Evolutionary conservation across 2,113 vertebrate genomes (phyloP).

Genomic region (Peromyscus polionotus): DNA sequence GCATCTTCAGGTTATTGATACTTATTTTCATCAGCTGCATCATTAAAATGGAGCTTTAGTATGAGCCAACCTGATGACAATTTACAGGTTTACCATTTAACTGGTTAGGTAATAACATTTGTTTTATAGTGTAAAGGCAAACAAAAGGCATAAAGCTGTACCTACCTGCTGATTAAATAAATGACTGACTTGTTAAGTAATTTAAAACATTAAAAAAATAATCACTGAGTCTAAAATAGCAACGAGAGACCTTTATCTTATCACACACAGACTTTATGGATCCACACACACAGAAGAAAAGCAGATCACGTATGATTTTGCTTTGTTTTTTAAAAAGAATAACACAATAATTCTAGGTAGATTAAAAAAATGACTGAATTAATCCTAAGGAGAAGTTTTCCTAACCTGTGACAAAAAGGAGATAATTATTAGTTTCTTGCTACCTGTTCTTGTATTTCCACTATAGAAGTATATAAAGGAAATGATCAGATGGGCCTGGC

Average conservation of each 20-base stretch:
- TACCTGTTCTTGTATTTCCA: conserved; percentile 45
- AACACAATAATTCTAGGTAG: not conserved
- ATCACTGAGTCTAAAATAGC: conserved; percentile 45
- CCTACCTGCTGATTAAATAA: conserved; percentile 55
- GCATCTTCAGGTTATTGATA: conserved; percentile 74
- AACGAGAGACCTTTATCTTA: conserved; percentile 35
- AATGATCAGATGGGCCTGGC: conserved; percentile 63
- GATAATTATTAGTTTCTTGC: conserved; percentile 60
- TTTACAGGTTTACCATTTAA: conserved; percentile 64
- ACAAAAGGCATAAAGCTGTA: conserved; percentile 34
- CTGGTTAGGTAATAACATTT: conserved; percentile 40
- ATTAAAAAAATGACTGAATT: not conserved
- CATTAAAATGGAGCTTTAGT: conserved; percentile 69
- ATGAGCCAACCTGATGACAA: conserved; percentile 37
- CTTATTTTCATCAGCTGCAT: conserved; percentile 78
- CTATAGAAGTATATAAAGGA: conserved; percentile 64
- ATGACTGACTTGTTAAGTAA: conserved; percentile 43
- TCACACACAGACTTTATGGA: conserved; percentile 43
- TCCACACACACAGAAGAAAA: not conserved
- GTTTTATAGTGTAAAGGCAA: conserved; percentile 53
- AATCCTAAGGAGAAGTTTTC: conserved; percentile 61
- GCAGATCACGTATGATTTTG: conserved; percentile 18
- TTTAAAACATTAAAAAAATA: conserved; percentile 66
- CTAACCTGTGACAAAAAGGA: conserved; percentile 65
- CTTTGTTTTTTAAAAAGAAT: conserved; percentile 61